These are phyloP conservation scores for Xerus rutilus DNA, from an alignment of 2,797 vertebrate species.

Conservation along the genomic window DNA sequence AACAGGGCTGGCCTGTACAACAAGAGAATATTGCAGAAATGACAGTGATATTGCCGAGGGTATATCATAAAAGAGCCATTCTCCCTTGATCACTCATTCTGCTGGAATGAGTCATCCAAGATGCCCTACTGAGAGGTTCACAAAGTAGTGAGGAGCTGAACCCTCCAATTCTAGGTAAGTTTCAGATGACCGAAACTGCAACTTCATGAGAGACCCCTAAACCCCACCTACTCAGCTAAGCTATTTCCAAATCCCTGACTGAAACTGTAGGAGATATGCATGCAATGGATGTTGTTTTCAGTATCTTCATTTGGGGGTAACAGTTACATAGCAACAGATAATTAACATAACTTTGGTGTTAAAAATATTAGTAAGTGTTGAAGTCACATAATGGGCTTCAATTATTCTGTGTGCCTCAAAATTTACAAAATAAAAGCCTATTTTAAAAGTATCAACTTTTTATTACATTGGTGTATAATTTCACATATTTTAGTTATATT, in stretches of 20 bases:
- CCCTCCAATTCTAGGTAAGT: neutral
- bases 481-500: constrained; percentile 25
- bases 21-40: neutral
- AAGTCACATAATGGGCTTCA: neutral
- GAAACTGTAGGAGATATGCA: neutral
- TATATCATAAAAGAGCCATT: neutral
- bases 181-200: neutral
- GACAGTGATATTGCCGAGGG: neutral
- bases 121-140: neutral
- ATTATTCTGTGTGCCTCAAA: neutral
- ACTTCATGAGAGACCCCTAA: neutral
- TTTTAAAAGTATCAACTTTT: neutral
- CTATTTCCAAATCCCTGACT: neutral
- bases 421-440: constrained; percentile 2
- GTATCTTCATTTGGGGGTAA: neutral
- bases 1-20: neutral
- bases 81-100: neutral
- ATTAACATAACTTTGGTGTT: neutral
- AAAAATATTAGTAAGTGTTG: neutral
- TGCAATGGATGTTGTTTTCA: neutral
- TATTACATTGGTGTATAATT: neutral
- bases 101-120: neutral
- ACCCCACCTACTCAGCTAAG: neutral
- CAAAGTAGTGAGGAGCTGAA: neutral
- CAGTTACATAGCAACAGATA: neutral